Evolutionary conservation across 1,140 invertebrate species (phyloP).

Genomic region (Drosophila micromelanica): DNA sequence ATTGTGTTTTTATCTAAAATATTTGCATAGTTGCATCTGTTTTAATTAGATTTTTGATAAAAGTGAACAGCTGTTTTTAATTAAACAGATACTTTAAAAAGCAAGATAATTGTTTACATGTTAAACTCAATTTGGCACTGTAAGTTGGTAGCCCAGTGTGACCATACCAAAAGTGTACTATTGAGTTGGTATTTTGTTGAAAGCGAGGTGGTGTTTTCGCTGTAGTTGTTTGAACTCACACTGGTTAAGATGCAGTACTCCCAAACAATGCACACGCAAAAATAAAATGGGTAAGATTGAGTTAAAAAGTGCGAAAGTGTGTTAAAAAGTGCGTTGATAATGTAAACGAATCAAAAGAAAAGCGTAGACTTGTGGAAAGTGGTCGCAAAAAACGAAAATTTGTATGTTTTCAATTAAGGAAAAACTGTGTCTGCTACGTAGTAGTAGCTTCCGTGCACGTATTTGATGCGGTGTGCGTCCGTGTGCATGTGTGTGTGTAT

Average conservation of each 20-base stretch:
- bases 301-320: conserved; percentile 55
- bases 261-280: conserved; percentile 77
- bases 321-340: conserved; percentile 26
- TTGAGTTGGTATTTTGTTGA: conserved; percentile 17
- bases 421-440: conserved; percentile 52
- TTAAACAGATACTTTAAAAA: neutral
- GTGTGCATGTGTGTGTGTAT: conserved; percentile 59
- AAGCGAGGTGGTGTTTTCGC: conserved; percentile 11
- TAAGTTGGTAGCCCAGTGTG: conserved; percentile 10
- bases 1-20: neutral
- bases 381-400: neutral
- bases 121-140: conserved; percentile 18
- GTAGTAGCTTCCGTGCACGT: conserved; percentile 35
- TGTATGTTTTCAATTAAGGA: conserved; percentile 11
- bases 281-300: conserved; percentile 80
- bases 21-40: neutral
- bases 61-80: conserved; percentile 15
- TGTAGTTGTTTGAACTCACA: conserved; percentile 13
- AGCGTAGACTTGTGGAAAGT: conserved; percentile 11
- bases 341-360: conserved; percentile 4
- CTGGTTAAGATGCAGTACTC: conserved; percentile 52
- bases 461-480: conserved; percentile 22
- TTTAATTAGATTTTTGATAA: neutral
- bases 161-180: neutral
- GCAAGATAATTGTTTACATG: conserved; percentile 21